Evolutionary conservation across 2,797 vertebrate genomes (phyloP), one percentile per base, ranked within the genome.

Genomic region (Glossophaga mutica): DNA sequence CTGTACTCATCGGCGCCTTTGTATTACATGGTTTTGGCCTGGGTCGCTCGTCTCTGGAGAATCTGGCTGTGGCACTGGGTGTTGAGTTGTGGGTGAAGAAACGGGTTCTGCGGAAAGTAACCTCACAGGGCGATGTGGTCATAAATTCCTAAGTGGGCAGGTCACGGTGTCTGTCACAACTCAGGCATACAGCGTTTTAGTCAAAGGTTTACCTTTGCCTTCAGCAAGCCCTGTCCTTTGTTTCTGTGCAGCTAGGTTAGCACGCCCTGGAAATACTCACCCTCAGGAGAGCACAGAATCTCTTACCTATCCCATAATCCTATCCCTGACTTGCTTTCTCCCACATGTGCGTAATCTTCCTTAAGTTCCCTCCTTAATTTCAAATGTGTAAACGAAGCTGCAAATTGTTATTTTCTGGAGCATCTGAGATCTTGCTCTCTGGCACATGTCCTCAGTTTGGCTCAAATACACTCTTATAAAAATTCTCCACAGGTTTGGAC

Each of bases 1-100:
- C 34, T 3, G 39, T 32, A 9, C 34, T 50, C 9, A 0, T 4
- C 1, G 2, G 10, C 39, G 3, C n/a, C 76, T 5, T 68, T n/a
- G 12, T 22, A 3, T 34, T 15, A 9, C 48, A 9, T 34, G 78
- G 5, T 22, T 32, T 15, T n/a, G 65, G 24, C 6, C 65, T 4
- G 15, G 37, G 44, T 26, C 6, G 3, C 22, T 2, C 1, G 44
- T 37, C 39, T 57, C 87, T 2, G 21, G 14, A 55, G 29, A 22
- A 4, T 26, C 29, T 0, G 22, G 32, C 32, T 76, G 18, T 24
- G n/a, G 29, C 11, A 4, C 6, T 9, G 26, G 50, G 44, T 48
- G 65, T 50, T 2, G 44, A 82, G 48, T 6, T 26, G 8, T 11
- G 73, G 42, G 22, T 65, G 29, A 65, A 16, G 9, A 65, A 65